Evolutionary conservation across 2,888 invertebrate species (phyloP), one percentile per base, ranked within the genome.

Genomic region (Eustalomyia histrio): DNA sequence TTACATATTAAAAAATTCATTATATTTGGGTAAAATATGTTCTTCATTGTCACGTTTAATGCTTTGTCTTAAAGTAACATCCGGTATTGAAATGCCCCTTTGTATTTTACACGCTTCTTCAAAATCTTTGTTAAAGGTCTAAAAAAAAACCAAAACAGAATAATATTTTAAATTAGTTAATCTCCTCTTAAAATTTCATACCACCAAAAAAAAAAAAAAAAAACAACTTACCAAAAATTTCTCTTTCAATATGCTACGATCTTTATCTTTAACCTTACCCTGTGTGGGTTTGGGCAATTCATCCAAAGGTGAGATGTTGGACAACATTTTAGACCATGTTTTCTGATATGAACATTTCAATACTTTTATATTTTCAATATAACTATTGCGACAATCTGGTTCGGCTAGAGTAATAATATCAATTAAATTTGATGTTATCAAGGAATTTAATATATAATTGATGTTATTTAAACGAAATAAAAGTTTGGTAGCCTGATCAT

Each of bases 121-220:
- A 89, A 99, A 94, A 91, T 99, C 99, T 89, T 97, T 97, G 91
- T 99, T 98, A 91, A 99, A 99, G 64, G 95, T 95, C 97, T 97
- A 88, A 71, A 73, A 43, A 6, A 0, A 50, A 17, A 29, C 24
- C 5, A 64, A 17, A 60, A 29, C 7, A 29, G 29, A 63, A 9
- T 10, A 63, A 12, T 55, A 35, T 35, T 35, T 35, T 5, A 35
- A 43, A 43, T 61, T 21, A 29, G 17, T 29, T 29, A 29, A 6
- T 4, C 29, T 29, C 4, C 21, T 21, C 21, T 21, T 21, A 3
- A 21, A 21, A 3, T 21, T 21, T 21, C 1, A 29, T 53, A 67
- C 33, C 17, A 17, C 17, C 33, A 16, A 17, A 10, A 39, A 35
- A 29, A 52, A 57, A 24, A n/a, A 21, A 21, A 14, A 2, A n/a